These are phyloP conservation scores for Thecophora atra DNA, from an alignment of 2,888 invertebrate genomes.

Conservation along the genomic window DNA sequence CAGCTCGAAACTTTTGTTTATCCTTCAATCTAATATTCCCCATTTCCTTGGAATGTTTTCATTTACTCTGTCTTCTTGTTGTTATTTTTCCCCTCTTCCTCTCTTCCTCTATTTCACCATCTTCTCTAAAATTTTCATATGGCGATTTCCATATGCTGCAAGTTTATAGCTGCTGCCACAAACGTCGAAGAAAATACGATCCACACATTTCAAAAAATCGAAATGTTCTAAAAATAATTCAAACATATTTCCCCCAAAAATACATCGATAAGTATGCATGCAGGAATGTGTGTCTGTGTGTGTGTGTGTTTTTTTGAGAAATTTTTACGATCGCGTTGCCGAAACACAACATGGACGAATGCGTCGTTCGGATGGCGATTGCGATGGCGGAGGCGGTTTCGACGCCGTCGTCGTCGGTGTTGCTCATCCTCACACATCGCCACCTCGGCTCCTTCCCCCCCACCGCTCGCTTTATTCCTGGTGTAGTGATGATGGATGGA, in stretches of 20 bases:
- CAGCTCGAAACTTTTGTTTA: too few species aligned
- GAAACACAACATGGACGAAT: slow-evolving; percentile 25
- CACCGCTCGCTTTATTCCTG: neutral
- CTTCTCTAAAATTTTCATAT: too few species aligned
- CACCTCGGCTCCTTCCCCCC: neutral
- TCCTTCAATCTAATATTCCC: too few species aligned
- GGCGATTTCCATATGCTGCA: neutral
- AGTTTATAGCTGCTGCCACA: neutral
- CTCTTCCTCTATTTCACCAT: too few species aligned
- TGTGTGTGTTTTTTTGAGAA: slow-evolving; percentile 18
- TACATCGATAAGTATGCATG: neutral
- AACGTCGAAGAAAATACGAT: neutral
- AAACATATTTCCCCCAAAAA: slow-evolving; percentile 21
- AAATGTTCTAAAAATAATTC: slow-evolving; percentile 30
- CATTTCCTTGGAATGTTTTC: too few species aligned
- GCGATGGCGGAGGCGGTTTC: neutral
- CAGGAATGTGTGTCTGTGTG: neutral
- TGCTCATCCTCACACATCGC: slow-evolving; percentile 18
- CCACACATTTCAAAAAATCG: neutral
- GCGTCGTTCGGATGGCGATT: neutral
- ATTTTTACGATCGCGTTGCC: slow-evolving; percentile 27
- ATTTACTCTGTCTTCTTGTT: too few species aligned
- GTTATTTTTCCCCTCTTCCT: too few species aligned
- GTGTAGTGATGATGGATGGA: slow-evolving; percentile 30
- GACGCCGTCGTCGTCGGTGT: neutral